Base-by-base conservation (phyloP, 1,140 invertebrate species). In the Nephila pilipes region DNA sequence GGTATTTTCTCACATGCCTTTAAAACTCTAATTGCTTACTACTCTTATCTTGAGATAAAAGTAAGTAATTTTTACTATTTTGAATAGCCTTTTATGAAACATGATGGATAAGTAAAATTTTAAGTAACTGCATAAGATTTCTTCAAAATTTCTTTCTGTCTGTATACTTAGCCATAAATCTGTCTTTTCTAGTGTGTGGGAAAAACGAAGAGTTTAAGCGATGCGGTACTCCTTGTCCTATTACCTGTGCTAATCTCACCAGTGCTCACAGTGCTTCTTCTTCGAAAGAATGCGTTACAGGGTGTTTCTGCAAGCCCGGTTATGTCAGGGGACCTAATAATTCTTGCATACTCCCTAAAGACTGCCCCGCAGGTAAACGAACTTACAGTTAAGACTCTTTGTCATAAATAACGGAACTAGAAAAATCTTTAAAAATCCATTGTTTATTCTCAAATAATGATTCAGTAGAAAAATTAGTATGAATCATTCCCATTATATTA, bases 241-340 rank as follows among this genome's bases (percentile, higher is more conserved):
- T 32, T 25, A 85, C 58, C 85, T 92, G 90, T 36, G 58, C 46
- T 29, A 92, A 92, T 55, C 25, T n/a, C 63, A 25, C 63, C 63
- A 65, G 12, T 25, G 6, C 46, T 46, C 12, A 46, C 46, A 46
- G 12, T 0, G 20, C 6, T 6, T 14, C 10, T 22, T 12, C 5
- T 20, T 29, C 5, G 16, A 22, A 8, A 29, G n/a, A n/a, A 22
- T 90, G 88, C 20, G 10, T 29, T 29, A 80, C 6, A 55, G 88
- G 90, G 16, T 92, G 90, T 57, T 92, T 92, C 46, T 92, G 90
- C n/a, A 55, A 54, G 36, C 60, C 57, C 14, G 81, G 60, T 69
- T 85, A 55, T 12, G 46, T 92, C 58, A 85, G 90, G 38, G 75
- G 57, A 29, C 58, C 60, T 12, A 32, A 32, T 36, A 25, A 81